Base-by-base conservation (phyloP, 2,113 vertebrate species). In the Gobio gobio region DNA sequence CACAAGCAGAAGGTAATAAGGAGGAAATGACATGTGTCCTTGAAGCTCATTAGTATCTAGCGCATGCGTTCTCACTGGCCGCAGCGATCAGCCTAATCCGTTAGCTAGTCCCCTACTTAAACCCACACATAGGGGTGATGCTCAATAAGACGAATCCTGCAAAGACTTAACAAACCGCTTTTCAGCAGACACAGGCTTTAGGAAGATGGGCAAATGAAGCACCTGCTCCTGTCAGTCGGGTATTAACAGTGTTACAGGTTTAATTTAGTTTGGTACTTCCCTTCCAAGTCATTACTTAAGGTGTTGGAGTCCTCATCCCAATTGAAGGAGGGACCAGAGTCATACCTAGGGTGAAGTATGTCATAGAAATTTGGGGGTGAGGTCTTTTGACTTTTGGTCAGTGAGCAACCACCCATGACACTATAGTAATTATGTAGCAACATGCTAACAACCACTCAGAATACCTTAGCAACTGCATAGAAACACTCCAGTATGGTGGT, bases 61-160 rank as follows among this genome's bases (percentile, higher is more conserved):
- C 89, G 86, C 93, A 93, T 92, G 92, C 89, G 89, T 89, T 74
- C 5, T 58, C 82, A 61, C 78, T 88, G 54, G 87, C 88, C 26
- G 49, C 87, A 86, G 92, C 92, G 93, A 94, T 94, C 94, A 93
- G 93, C 92, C 94, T 94, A 94, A 94, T 88, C 94, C 87, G 87
- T 90, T 85, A 16, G 85, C 91, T 90, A 85, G 82, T 92, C 68
- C 74, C 86, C 77, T 89, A 82, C 90, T 91, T 93, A 92, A 92
- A 92, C 93, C 90, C 90, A 85, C 90, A 92, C 91, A 92, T 26
- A 87, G 89, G 87, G 86, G 89, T 56, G 87, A 87, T 90, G 92
- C 90, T 92, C 92, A 90, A 86, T 89, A 78, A 87, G 91, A 93
- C 86, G 83, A 88, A 83, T 88, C 85, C 85, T 59, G 82, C 78